Evolutionary conservation across 2,113 vertebrate species (phyloP).

Genomic region (Thryonomys swinderianus): DNA sequence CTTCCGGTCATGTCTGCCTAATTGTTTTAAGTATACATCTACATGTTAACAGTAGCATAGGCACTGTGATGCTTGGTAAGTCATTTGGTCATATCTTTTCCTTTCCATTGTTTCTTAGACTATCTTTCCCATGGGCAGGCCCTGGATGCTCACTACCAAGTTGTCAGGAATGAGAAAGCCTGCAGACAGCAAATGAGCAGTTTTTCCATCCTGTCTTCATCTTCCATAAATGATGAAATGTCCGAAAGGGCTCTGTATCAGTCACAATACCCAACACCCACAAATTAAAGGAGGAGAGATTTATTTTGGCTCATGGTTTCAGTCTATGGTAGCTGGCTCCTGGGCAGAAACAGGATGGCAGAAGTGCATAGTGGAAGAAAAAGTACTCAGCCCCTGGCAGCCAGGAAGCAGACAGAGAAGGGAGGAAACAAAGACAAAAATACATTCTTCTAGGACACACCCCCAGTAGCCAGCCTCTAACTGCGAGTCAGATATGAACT

Average conservation of each 20-base stretch:
- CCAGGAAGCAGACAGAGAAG: not conserved
- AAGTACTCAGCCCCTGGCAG: not conserved
- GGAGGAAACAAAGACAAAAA: not conserved
- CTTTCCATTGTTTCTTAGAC: slow-evolving; percentile 17
- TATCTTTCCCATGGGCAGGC: not conserved
- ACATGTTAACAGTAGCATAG: not conserved
- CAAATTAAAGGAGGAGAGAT: not conserved
- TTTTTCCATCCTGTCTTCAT: not conserved
- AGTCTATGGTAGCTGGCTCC: not conserved
- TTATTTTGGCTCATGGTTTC: not conserved
- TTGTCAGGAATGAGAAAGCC: not conserved
- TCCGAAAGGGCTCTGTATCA: not conserved
- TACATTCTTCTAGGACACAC: not conserved
- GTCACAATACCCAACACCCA: not conserved
- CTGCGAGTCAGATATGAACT: not conserved
- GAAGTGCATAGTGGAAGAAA: not conserved
- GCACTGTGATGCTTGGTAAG: not conserved
- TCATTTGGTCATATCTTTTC: not conserved
- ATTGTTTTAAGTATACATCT: not conserved
- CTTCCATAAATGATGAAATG: not conserved
- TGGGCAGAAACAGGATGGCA: not conserved
- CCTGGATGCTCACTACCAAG: not conserved
- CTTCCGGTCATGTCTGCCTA: not conserved
- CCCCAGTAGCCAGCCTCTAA: not conserved
- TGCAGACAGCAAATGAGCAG: not conserved